Base-by-base conservation (phyloP, 2,888 invertebrate species). In the Ennomos quercinarius region DNA sequence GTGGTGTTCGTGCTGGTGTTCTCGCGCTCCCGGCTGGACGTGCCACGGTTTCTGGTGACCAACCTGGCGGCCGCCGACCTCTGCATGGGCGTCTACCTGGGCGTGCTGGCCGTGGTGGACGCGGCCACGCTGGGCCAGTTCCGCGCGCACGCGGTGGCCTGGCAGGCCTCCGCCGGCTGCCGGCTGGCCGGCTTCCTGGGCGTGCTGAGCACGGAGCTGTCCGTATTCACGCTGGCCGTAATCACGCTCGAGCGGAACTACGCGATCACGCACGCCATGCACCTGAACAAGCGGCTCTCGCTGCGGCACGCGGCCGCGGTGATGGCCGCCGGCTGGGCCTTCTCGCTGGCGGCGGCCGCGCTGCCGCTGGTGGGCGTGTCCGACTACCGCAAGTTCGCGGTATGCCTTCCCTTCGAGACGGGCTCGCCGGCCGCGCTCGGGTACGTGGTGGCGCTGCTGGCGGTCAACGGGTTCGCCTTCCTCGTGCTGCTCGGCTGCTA, bases 201-300 rank as follows among this genome's bases (percentile, higher is more conserved):
- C 8, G 98, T 99, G 37, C 93, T 99, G 17, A 98, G 98, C 67
- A 97, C 98, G 0, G 99, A 99, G 89, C 92, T 99, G 59, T 98
- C 98, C 39, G 99, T 99, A 42, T 99, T 96, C 91, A 99, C 99
- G 3, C 93, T 99, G 75, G 98, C 99, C 2, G 98, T 99, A 55
- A 99, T 99, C 75, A 99, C 99, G 0, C 90, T 99, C 74, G 99
- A 99, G 87, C 93, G 99, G 34, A 98, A 98, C 91, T 99, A 99
- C 89, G 99, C 99, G 72, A 99, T 99, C 81, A 99, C 98, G 1
- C 98, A 99, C 90, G 99, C 99, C 58, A 98, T 99, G 96, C 98
- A 99, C 86, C 94, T 99, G 60, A 99, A 99, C 89, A 98, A 98
- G 87, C 93, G 96, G 10, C 93, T 99, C n/a, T 97, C 98, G 0